Evolutionary conservation across 2,113 vertebrate species (phyloP).

Genomic region (Struthio camelus): DNA sequence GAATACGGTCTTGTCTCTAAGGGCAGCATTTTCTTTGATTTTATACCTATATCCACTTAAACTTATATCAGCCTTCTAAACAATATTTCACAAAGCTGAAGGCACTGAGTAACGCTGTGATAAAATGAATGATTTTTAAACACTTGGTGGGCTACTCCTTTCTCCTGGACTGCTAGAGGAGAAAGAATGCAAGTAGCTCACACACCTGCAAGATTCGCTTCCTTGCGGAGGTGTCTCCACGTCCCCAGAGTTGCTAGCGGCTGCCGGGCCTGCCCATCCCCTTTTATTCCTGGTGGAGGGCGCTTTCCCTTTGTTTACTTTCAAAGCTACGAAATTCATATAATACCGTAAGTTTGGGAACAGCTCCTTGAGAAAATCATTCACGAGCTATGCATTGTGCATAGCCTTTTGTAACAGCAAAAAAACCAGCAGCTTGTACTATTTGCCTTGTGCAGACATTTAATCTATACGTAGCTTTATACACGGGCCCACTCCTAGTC

Average conservation of each 20-base stretch:
- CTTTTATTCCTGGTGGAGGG: not conserved
- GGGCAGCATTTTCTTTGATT: conserved; percentile 34
- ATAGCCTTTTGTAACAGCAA: not conserved
- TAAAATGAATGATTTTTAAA: conserved; percentile 5
- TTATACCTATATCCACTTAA: conserved; percentile 21
- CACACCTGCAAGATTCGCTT: accelerated
- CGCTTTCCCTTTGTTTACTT: conserved; percentile 12
- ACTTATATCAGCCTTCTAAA: conserved; percentile 10
- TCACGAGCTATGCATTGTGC: not conserved
- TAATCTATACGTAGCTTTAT: not conserved
- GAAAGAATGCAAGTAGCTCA: not conserved
- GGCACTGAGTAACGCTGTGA: not conserved
- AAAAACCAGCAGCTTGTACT: not conserved
- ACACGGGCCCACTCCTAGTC: accelerated
- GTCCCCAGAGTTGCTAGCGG: not conserved
- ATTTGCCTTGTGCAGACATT: not conserved
- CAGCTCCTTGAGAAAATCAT: not conserved
- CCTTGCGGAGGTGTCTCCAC: not conserved
- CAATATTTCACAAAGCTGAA: not conserved
- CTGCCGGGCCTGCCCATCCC: not conserved
- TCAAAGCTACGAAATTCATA: not conserved
- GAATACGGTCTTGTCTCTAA: not conserved
- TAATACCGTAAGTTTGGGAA: not conserved
- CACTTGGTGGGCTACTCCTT: not conserved
- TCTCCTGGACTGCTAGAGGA: not conserved